Base-by-base conservation (phyloP, 2,888 invertebrate species). In the Standfussiana lucernea region DNA sequence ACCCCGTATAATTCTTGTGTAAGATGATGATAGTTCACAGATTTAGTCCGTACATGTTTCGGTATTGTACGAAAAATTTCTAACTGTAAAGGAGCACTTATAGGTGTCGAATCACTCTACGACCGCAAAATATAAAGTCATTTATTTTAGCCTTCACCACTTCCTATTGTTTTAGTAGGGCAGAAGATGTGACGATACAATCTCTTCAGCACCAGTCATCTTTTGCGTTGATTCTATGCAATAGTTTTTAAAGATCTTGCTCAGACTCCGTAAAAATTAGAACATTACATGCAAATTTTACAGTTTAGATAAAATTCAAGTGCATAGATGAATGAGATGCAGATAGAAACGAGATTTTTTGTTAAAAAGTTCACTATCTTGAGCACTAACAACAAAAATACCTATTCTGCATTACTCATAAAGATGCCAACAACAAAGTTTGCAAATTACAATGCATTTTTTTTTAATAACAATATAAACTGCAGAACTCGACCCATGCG, bases 401-500 rank as follows among this genome's bases (percentile, higher is more conserved):
- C 15, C 35, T 40, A 64, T 65, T 71, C n/a, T 42, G 47, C 37
- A 24, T 32, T 50, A 45, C 40, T 15, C 32, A 42, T 62, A 42
- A 45, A 32, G 61, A 21, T 28, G 5, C 21, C 2, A 77, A 24
- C 69, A 35, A 77, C 67, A 61, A 61, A 50, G 42, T 64, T 64
- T 3, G 28, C 32, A 56, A 53, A 78, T 77, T 77, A 66, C 28
- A 50, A 21, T 0, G 5, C 11, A 18, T 15, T 53, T 71, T 47
- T 42, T 56, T 64, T 64, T 24, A 24, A 35, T 24, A 21, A 24
- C 10, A 28, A 53, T n/a, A 32, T 45, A 42, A 28, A 61, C 18
- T 35, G 10, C 21, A 18, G 40, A 71, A 78, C 78, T 86, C 77
- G 69, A 65, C 79, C 8, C 18, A 3, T 50, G 45, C 73, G 40